Percentiles rank a stretch among this genome's conserved stretches.
phyloP scores from a whole-genome alignment of 2,888 invertebrate genomes.

The Phortica okadai region DNA sequence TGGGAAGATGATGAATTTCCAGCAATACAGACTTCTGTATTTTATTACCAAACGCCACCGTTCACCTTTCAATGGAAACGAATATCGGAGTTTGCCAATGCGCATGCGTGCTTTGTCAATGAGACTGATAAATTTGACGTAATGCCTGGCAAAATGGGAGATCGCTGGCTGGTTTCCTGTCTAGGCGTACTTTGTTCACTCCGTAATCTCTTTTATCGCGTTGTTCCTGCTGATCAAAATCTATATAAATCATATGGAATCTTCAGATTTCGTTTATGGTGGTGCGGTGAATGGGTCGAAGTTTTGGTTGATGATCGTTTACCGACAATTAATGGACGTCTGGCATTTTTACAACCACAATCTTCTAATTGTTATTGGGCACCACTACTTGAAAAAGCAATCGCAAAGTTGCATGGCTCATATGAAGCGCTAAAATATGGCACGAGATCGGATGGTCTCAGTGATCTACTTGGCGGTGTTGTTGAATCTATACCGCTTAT shows the following conservation, averaged over 20 bases:
- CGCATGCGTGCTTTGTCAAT: constrained; percentile 78
- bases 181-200: constrained; percentile 89
- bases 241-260: constrained; percentile 86
- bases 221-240: constrained; percentile 93
- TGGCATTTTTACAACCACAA: constrained; percentile 90
- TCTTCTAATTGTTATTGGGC: constrained; percentile 92
- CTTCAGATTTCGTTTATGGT: constrained; percentile 93
- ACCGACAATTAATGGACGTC: constrained; percentile 90
- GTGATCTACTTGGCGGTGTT: constrained; percentile 92
- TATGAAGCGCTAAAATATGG: constrained; percentile 96
- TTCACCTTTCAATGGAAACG: constrained; percentile 95
- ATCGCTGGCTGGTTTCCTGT: constrained; percentile 93
- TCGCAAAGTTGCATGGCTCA: constrained; percentile 95
- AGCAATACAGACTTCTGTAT: constrained; percentile 91
- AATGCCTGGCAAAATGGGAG: constrained; percentile 91
- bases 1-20: constrained; percentile 97
- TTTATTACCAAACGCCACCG: constrained; percentile 95
- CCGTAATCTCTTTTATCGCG: constrained; percentile 92
- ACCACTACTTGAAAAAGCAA: constrained; percentile 92
- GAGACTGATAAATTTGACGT: constrained; percentile 86
- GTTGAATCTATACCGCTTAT: constrained; percentile 87
- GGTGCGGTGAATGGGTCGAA: constrained; percentile 96
- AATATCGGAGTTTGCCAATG: constrained; percentile 82
- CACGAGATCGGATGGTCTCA: constrained; percentile 90
- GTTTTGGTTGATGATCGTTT: constrained; percentile 92